Evolutionary conservation across 2,113 vertebrate genomes (phyloP).

Genomic region (Gobius niger): DNA sequence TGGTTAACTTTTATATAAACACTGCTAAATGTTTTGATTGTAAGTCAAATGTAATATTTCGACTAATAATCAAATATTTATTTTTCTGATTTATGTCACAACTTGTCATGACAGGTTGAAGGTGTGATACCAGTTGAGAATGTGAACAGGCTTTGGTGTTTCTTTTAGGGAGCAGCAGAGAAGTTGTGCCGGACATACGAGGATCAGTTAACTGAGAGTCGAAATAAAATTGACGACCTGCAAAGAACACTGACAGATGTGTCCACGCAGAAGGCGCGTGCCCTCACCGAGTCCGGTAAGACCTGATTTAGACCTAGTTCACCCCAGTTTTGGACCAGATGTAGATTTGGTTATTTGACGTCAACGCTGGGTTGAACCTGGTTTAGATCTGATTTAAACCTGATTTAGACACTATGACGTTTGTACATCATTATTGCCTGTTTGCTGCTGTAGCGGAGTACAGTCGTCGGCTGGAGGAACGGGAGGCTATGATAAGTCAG

Average conservation of each 20-base stretch:
- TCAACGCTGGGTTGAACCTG: not conserved
- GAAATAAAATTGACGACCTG: conserved; percentile 87
- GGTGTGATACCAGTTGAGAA: not conserved
- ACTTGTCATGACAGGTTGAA: too few relatives aligned
- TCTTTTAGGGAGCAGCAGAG: conserved; percentile 81
- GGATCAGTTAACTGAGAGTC: conserved; percentile 87
- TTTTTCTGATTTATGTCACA: too few relatives aligned
- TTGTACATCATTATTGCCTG: too few relatives aligned
- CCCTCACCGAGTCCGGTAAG: conserved; percentile 86
- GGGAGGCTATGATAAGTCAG: conserved; percentile 86
- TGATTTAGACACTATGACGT: too few relatives aligned
- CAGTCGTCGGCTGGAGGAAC: conserved; percentile 86
- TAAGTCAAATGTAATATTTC: too few relatives aligned
- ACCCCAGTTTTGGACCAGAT: not conserved
- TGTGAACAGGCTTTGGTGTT: not conserved
- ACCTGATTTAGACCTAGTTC: not conserved
- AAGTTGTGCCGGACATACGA: conserved; percentile 88
- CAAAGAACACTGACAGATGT: conserved; percentile 84
- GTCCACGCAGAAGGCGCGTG: conserved; percentile 78
- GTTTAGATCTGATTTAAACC: not conserved
- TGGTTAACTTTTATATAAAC: too few relatives aligned
- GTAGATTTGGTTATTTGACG: not conserved
- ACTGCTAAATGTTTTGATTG: too few relatives aligned
- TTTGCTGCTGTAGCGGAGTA: conserved; percentile 77
- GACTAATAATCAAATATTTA: too few relatives aligned